Percentiles rank a stretch among this genome's conserved stretches.
These are phyloP conservation scores for Limonius californicus DNA, from an alignment of 1,140 invertebrate genomes.

Conservation along the genomic window DNA sequence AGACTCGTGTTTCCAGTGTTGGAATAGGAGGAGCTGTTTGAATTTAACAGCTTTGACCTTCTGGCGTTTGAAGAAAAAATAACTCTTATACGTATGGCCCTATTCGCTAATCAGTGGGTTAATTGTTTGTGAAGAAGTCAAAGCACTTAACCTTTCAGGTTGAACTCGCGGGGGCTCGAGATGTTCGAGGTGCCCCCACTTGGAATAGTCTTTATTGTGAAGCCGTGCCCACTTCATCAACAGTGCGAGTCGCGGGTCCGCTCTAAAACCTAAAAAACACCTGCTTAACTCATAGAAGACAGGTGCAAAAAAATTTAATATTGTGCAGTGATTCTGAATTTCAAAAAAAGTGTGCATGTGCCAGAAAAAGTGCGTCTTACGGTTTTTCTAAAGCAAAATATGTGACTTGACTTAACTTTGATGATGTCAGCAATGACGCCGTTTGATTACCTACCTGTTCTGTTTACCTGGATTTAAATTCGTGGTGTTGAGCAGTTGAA, in stretches of 20 bases:
- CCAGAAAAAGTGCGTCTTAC: too few relatives aligned
- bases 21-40: too few relatives aligned
- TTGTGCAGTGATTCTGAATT: too few relatives aligned
- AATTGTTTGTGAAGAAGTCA: slow-evolving; percentile 6
- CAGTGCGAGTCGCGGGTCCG: neutral
- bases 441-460: neutral
- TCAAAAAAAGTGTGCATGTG: too few relatives aligned
- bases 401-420: neutral
- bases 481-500: neutral
- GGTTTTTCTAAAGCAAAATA: neutral
- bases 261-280: neutral
- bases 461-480: slow-evolving; percentile 4
- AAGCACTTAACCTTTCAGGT: slow-evolving; percentile 13
- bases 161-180: slow-evolving; percentile 3
- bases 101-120: neutral
- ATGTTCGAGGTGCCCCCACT: slow-evolving; percentile 4
- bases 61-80: too few relatives aligned
- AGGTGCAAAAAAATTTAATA: neutral
- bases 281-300: too few relatives aligned
- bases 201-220: neutral
- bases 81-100: neutral
- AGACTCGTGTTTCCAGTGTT: too few relatives aligned
- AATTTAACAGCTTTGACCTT: too few relatives aligned
- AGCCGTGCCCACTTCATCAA: neutral
- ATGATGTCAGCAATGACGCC: slow-evolving; percentile 12